Evolutionary conservation across 2,888 invertebrate genomes (phyloP).

Genomic region (Harpalus rufipes): DNA sequence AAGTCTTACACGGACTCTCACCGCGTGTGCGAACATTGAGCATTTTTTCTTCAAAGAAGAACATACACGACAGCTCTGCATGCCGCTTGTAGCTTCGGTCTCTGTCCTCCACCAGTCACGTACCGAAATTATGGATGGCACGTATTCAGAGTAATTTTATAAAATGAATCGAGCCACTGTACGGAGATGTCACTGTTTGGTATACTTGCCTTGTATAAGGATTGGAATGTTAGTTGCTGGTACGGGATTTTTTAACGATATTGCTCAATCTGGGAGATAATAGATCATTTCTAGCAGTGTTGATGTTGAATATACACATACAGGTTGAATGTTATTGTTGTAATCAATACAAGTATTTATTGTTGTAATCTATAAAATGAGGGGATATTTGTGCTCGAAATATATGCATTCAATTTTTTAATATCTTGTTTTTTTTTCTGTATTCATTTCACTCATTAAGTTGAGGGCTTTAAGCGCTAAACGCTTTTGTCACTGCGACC

Average conservation of each 20-base stretch:
- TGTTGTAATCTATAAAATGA: too few species aligned
- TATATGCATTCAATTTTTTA: too few species aligned
- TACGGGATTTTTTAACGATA: neutral
- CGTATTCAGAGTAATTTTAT: slow-evolving; percentile 66
- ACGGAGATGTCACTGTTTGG: slow-evolving; percentile 11
- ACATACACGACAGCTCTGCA: slow-evolving; percentile 55
- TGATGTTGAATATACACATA: too few species aligned
- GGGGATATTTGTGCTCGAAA: too few species aligned
- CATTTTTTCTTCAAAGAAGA: slow-evolving; percentile 25
- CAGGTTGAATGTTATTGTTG: too few species aligned
- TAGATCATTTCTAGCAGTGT: too few species aligned
- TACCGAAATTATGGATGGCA: slow-evolving; percentile 65
- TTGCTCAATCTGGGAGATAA: neutral
- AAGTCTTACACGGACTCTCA: slow-evolving; percentile 8
- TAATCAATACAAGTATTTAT: too few species aligned
- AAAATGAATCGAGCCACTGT: slow-evolving; percentile 56
- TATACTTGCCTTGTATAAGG: slow-evolving; percentile 14
- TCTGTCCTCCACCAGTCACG: slow-evolving; percentile 47
- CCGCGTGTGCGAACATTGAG: slow-evolving; percentile 45
- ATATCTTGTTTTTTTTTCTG: too few species aligned
- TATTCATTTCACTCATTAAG: too few species aligned
- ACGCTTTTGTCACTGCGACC: too few species aligned
- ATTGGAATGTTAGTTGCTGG: neutral
- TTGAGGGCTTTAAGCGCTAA: too few species aligned
- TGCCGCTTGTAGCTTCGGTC: slow-evolving; percentile 38